These are phyloP conservation scores for human (Homo sapiens) DNA, from an alignment of 2,113 vertebrate species.

Conservation along the genomic window DNA sequence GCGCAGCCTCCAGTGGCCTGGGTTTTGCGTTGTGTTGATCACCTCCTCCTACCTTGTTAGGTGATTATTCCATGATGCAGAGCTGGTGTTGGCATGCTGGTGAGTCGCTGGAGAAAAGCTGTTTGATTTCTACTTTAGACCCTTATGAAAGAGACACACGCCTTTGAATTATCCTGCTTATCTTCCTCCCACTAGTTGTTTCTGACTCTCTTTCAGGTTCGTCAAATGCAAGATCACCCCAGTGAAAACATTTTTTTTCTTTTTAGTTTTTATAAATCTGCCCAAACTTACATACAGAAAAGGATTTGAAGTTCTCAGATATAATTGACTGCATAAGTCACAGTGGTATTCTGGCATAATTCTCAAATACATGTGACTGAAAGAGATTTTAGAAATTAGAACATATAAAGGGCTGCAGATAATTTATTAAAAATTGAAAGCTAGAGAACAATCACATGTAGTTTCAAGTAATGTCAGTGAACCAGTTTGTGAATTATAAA, in stretches of 20 bases:
- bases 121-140: not conserved
- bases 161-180: not conserved
- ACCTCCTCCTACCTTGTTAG: not conserved
- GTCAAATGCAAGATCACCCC: not conserved
- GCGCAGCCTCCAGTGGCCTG: accelerated
- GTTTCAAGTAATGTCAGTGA: not conserved
- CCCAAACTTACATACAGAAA: not conserved
- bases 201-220: slow-evolving; percentile 40
- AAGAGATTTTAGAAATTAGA: slow-evolving; percentile 13
- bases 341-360: not conserved
- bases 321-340: not conserved
- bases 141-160: not conserved
- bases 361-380: not conserved
- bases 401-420: not conserved
- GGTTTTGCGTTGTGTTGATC: not conserved
- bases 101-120: not conserved
- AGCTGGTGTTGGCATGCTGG: too few species aligned
- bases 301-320: slow-evolving; percentile 16
- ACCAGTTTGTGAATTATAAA: not conserved
- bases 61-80: not conserved
- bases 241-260: not conserved
- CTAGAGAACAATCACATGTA: not conserved
- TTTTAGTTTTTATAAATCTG: slow-evolving; percentile 39
- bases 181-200: not conserved
- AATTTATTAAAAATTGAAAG: slow-evolving; percentile 1